A percentile compares a stretch with the other conserved stretches of the same genome.
phyloP scores from a whole-genome alignment of 35 echinoderm and acorn worm species.

The Acanthaster planci region DNA sequence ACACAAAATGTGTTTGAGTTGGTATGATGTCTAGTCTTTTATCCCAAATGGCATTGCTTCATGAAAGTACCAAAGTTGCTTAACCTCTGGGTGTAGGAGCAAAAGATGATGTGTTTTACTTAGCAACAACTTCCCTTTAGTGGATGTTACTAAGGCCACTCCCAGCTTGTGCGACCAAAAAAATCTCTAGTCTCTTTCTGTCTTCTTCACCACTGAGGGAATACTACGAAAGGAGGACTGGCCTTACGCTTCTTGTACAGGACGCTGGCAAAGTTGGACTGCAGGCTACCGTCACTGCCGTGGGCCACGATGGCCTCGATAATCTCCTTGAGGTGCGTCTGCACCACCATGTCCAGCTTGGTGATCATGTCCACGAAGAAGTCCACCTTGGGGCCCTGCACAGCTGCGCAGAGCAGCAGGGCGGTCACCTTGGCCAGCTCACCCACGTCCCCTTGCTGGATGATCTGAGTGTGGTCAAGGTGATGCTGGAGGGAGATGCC shows the following conservation, averaged over 20 bases:
- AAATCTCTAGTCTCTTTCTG: too few species aligned
- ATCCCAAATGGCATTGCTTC: too few species aligned
- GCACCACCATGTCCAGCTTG: conserved; percentile 64
- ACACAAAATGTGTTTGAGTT: too few species aligned
- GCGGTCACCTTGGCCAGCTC: conserved; percentile 79
- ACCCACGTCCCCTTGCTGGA: conserved; percentile 44
- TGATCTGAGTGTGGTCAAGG: conserved; percentile 62
- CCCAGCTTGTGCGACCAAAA: too few species aligned
- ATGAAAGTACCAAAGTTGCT: too few species aligned
- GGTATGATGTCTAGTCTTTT: too few species aligned
- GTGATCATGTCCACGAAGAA: conserved; percentile 92
- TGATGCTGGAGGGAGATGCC: conserved; percentile 62
- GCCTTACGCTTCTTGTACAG: conserved; percentile 65
- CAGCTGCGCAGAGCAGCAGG: conserved; percentile 70
- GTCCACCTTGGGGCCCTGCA: conserved; percentile 71
- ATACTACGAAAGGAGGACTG: too few species aligned
- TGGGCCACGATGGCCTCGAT: conserved; percentile 68
- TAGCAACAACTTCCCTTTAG: too few species aligned
- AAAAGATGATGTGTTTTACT: too few species aligned
- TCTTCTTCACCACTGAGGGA: too few species aligned
- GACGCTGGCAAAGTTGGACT: conserved; percentile 69
- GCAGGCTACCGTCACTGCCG: conserved; percentile 39
- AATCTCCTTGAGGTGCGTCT: conserved; percentile 83
- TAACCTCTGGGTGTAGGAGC: too few species aligned
- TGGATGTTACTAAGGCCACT: too few species aligned